Conservation (phyloP, 2,113 vertebrate species). For the Myxocyprinus asiaticus region DNA sequence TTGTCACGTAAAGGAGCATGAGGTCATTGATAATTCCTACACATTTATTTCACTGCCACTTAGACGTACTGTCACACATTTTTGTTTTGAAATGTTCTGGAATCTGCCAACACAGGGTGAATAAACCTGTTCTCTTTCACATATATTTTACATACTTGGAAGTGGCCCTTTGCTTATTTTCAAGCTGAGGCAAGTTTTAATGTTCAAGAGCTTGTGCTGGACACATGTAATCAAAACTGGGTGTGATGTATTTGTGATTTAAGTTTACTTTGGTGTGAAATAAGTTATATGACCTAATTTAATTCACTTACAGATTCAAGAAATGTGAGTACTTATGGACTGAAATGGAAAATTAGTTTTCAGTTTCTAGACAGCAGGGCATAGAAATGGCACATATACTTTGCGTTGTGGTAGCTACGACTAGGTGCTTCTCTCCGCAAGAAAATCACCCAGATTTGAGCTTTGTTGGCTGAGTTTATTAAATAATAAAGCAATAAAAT, state of each 20-base stretch:
- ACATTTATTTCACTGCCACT: too few species aligned
- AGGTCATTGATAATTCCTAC: too few species aligned
- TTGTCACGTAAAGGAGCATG: too few species aligned
- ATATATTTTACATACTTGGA: too few species aligned
- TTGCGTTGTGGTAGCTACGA: neutral
- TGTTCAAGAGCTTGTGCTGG: constrained; percentile 3
- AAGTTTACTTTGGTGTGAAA: neutral
- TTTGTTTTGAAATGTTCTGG: too few species aligned
- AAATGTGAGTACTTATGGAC: neutral
- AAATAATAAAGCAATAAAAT: constrained; percentile 49
- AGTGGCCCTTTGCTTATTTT: too few species aligned
- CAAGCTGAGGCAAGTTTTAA: too few species aligned
- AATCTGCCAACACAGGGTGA: too few species aligned
- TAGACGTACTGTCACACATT: too few species aligned
- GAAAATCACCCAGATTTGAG: neutral
- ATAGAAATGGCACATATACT: neutral
- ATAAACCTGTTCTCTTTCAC: too few species aligned
- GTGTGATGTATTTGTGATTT: constrained; percentile 12
- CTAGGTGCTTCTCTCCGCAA: too few species aligned
- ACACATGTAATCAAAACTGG: neutral
- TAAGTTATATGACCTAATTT: neutral
- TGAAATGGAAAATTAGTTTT: neutral
- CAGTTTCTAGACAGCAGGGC: constrained; percentile 16
- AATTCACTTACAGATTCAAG: constrained; percentile 13
- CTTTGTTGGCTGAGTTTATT: constrained; percentile 4